Conservation (phyloP, 2,797 vertebrate genomes). For the Cossypha niveicapilla region DNA sequence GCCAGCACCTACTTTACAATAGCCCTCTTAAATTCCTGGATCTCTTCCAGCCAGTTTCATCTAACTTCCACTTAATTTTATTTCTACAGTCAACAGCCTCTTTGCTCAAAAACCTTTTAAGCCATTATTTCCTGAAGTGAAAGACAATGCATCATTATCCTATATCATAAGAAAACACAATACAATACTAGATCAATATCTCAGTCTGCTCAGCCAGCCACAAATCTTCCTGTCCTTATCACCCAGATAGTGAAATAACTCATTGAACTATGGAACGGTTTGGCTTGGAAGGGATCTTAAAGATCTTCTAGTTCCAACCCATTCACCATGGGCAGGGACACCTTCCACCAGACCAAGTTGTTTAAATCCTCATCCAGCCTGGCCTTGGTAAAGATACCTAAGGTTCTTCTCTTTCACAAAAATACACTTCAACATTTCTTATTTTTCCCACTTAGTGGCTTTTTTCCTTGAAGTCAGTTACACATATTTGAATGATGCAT, state of each 20-base stretch:
- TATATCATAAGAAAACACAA: conserved; percentile 34
- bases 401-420: conserved; percentile 12
- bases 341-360: not conserved
- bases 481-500: not conserved
- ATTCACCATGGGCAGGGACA: fast-evolving
- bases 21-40: not conserved
- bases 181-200: conserved; percentile 66
- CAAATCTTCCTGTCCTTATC: conserved; percentile 63
- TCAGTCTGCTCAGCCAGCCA: conserved; percentile 38
- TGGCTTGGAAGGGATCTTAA: not conserved
- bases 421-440: not conserved
- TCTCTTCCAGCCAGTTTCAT: not conserved
- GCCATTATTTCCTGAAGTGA: conserved; percentile 64
- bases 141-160: conserved; percentile 64
- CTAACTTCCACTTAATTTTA: conserved; percentile 45
- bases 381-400: not conserved
- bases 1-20: not conserved
- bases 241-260: conserved; percentile 61
- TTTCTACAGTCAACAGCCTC: conserved; percentile 38
- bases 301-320: not conserved
- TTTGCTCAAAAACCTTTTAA: conserved; percentile 51
- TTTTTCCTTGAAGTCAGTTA: not conserved
- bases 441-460: not conserved
- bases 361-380: not conserved
- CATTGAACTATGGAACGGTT: not conserved